Evolutionary conservation across 2,113 vertebrate genomes (phyloP).

Genomic region (Gymnobelideus leadbeateri): DNA sequence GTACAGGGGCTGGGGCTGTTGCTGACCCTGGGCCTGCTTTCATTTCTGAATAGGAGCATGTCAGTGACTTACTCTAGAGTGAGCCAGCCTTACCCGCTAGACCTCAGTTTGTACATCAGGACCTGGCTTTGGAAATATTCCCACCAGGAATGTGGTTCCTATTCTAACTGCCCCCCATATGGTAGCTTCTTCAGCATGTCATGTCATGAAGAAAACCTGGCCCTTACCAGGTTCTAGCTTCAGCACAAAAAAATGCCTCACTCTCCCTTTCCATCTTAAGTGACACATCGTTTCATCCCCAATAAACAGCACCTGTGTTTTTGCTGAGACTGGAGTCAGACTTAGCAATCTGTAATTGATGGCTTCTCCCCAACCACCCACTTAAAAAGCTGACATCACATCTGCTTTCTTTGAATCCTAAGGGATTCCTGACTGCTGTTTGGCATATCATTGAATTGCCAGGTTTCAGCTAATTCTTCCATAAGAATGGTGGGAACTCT

Average conservation of each 20-base stretch:
- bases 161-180: not conserved
- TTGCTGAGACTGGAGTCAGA: not conserved
- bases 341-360: not conserved
- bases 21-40: not conserved
- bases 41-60: not conserved
- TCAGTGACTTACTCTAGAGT: not conserved
- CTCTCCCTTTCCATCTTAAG: not conserved
- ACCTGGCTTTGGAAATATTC: not conserved
- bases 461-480: not conserved
- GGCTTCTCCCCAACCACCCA: not conserved
- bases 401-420: not conserved
- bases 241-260: not conserved
- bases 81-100: not conserved
- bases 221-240: not conserved
- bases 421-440: conserved; percentile 18
- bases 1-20: not conserved
- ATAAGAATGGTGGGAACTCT: not conserved
- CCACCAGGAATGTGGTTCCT: not conserved
- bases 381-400: conserved; percentile 50
- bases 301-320: conserved; percentile 17
- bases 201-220: not conserved
- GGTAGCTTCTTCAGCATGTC: not conserved
- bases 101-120: not conserved
- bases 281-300: not conserved
- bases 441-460: not conserved